Evolutionary conservation across 2,797 vertebrate species (phyloP).

Genomic region (Cheirogaleus major): DNA sequence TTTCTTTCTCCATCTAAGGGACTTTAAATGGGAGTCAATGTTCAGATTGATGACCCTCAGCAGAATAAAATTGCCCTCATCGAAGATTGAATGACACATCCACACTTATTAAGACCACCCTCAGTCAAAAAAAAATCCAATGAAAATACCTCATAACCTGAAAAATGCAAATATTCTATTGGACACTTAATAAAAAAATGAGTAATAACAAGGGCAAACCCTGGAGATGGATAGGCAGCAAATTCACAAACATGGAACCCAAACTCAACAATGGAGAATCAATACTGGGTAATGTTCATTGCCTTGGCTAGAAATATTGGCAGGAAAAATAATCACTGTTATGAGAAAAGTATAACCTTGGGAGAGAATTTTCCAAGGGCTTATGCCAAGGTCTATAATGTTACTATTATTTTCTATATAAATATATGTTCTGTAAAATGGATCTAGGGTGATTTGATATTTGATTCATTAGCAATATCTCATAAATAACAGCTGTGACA

Average conservation of each 20-base stretch:
- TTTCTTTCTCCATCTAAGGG: not conserved
- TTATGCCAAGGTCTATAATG: conserved; percentile 79
- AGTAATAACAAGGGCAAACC: not conserved
- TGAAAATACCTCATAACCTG: not conserved
- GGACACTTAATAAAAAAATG: conserved; percentile 59
- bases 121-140: not conserved
- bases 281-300: conserved; percentile 64
- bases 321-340: conserved; percentile 75
- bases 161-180: conserved; percentile 56
- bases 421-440: conserved; percentile 67
- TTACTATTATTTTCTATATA: conserved; percentile 80
- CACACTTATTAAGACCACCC: not conserved
- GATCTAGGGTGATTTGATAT: conserved; percentile 48
- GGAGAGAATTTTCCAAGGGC: conserved; percentile 77
- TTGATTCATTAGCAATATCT: conserved; percentile 30
- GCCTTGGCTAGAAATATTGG: conserved; percentile 74
- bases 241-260: conserved; percentile 54
- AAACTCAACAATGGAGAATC: conserved; percentile 20
- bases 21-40: not conserved
- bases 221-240: not conserved
- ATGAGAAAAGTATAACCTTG: conserved; percentile 65
- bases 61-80: not conserved
- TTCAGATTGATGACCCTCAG: not conserved
- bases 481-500: conserved; percentile 36
- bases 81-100: not conserved